These are phyloP conservation scores for Haliclona indistincta DNA, from an alignment of 37 sponge, comb jelly and placozoan species.

Conservation along the genomic window DNA sequence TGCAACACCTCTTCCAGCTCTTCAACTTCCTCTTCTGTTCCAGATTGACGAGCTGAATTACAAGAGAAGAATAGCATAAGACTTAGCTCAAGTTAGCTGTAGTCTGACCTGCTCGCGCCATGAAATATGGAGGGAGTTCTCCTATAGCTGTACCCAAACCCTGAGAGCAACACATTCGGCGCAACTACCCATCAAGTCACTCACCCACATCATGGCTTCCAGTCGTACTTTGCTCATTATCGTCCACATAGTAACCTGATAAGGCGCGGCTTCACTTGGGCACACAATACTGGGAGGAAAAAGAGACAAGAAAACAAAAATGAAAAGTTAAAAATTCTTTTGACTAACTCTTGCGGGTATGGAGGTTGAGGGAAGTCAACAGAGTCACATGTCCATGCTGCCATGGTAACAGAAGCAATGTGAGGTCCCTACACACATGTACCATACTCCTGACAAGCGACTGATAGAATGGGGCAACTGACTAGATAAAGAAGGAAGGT, in stretches of 20 bases:
- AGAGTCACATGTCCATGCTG: constrained; percentile 95
- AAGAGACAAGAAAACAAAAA: not conserved
- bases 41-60: constrained; percentile 83
- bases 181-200: constrained; percentile 16
- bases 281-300: not conserved
- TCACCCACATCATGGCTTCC: constrained; percentile 94
- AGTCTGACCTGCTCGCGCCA: constrained; percentile 93
- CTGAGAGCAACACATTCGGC: constrained; percentile 19
- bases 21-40: constrained; percentile 83
- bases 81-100: not conserved
- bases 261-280: constrained; percentile 40
- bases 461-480: no score
- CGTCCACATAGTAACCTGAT: constrained; percentile 72
- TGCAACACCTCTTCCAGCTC: constrained; percentile 76
- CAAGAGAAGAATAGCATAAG: not conserved
- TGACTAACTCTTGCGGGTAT: constrained; percentile 70
- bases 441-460: no score
- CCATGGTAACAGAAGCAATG: constrained; percentile 98
- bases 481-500: constrained; percentile 65
- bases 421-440: constrained; percentile 93
- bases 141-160: constrained; percentile 98
- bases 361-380: constrained; percentile 98
- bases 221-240: constrained; percentile 91
- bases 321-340: not conserved
- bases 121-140: constrained; percentile 99